Evolutionary conservation across 2,113 vertebrate genomes (phyloP), one percentile per base, ranked within the genome.

Genomic region (Illadopsis cleaveri): DNA sequence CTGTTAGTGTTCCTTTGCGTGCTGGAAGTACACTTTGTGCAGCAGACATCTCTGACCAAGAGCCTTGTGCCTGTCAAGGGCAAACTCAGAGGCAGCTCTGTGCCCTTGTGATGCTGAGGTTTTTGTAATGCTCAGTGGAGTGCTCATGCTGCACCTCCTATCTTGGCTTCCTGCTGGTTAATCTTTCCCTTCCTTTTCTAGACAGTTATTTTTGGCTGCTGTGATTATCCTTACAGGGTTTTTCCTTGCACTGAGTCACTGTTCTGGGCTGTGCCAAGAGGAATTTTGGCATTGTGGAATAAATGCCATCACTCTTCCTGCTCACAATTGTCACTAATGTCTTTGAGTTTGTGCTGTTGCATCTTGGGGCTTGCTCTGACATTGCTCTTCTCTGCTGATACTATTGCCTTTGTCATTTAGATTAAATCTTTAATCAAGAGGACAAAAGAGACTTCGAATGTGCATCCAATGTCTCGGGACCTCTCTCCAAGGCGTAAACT

Each of bases 391-490:
- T 90, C 60, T 94, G 69, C 87, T 97, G 93, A 97, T 92, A 84
- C 40, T 77, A 9, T 93, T 95, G 42, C 97, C 88, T 97, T 93
- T 97, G 86, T 94, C 96, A 82, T 95, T 96, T 96, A 99, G 99
- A 98, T 99, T 89, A 99, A 99, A 71, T 99, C 99, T 45, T 98
- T 99, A 96, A 99, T 99, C 94, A 99, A 98, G 96, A 99, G 99
- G 97, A 99, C 99, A 47, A 99, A 99, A 98, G 99, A 99, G 98
- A 98, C 98, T 3, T 85, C 98, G 28, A 99, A 99, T 15, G 98
- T 99, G 33, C 99, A 99, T 86, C 99, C 99, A 66, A 99, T 99
- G 99, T 99, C 97, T 95, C 98, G 99, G 28, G 99, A 99, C 15
- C 98, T 98, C 72, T 98, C 98, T 69, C 98, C 98, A 56, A 99